phyloP scores from a whole-genome alignment of 2,888 invertebrate genomes.

The Chymomyza amoena region DNA sequence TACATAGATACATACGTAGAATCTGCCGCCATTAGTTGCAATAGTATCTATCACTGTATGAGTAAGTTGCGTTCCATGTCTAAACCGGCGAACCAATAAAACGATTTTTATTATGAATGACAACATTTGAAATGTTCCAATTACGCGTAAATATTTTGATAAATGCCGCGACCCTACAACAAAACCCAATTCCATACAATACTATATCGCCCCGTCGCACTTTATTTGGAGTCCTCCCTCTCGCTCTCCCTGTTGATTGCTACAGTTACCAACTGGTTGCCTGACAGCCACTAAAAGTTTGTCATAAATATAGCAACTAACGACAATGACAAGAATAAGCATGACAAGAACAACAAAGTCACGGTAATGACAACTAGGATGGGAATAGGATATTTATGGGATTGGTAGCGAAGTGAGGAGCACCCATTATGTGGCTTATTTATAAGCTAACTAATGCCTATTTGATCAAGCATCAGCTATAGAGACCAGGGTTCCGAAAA shows the following conservation, averaged over 20 bases:
- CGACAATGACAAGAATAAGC: neutral
- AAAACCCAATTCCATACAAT: neutral
- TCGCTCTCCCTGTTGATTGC: neutral
- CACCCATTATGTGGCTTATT: neutral
- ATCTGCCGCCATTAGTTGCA: slow-evolving; percentile 54
- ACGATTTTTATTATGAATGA: slow-evolving; percentile 33
- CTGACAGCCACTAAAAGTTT: neutral
- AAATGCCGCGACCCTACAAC: slow-evolving; percentile 15
- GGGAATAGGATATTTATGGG: neutral
- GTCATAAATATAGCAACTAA: neutral
- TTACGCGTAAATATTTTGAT: slow-evolving; percentile 63
- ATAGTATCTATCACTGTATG: neutral
- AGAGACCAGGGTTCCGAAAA: too few species aligned
- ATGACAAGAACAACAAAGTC: neutral
- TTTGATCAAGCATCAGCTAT: slow-evolving; percentile 1
- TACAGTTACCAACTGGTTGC: neutral
- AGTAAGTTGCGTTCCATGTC: neutral
- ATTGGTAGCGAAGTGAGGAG: neutral
- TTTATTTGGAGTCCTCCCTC: too few species aligned
- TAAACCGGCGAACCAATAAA: neutral
- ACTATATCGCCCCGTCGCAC: neutral
- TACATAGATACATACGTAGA: neutral
- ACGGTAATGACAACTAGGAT: neutral
- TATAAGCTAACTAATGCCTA: neutral
- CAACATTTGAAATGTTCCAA: slow-evolving; percentile 69